Evolutionary conservation across 1,140 invertebrate species (phyloP).

Genomic region (roundworm (Caenorhabditis elegans)): WBcel235 BX284604.4:11717501-11718000

Average conservation of each 20-base stretch:
- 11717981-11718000: background rate
- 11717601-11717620: slow-evolving; percentile 19
- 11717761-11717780: background rate
- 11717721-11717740: background rate
- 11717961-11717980: background rate
- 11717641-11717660: background rate
- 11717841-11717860: too few relatives aligned
- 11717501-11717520: slow-evolving; percentile 25
- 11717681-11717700: slow-evolving; percentile 31
- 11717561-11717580: background rate
- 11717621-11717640: slow-evolving; percentile 2
- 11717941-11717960: background rate
- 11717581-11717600: background rate
- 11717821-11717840: background rate
- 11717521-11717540: background rate
- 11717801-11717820: slow-evolving; percentile 17
- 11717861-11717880: background rate
- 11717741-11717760: slow-evolving; percentile 18
- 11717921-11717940: background rate
- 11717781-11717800: slow-evolving; percentile 3
- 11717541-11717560: slow-evolving; percentile 1
- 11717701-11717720: slow-evolving; percentile 7
- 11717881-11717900: too few relatives aligned
- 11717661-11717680: slow-evolving; percentile 9
- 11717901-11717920: background rate